Evolutionary conservation across 1,140 invertebrate species (phyloP).

Genomic region (Nasonia longicornis): DNA sequence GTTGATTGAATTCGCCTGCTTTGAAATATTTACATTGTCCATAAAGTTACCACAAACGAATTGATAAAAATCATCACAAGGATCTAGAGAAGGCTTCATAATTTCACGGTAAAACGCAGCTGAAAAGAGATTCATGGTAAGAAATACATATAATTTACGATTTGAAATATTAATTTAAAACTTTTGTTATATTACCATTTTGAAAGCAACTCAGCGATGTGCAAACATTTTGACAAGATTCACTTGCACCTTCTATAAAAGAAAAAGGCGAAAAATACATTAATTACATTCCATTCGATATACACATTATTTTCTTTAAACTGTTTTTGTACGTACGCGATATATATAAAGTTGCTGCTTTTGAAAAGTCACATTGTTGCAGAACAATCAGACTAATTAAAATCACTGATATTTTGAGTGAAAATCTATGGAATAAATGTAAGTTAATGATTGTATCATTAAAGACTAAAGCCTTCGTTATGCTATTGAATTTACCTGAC

Average conservation of each 20-base stretch:
- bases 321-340: not conserved
- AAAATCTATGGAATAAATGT: not conserved
- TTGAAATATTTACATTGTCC: constrained; percentile 68
- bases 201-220: not conserved
- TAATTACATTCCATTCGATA: no score
- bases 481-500: not conserved
- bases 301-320: not conserved
- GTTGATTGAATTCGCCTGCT: not conserved
- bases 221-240: not conserved
- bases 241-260: no score
- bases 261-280: no score
- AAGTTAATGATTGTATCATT: constrained; percentile 50
- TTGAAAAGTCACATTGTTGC: not conserved
- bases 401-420: not conserved
- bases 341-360: not conserved
- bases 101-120: not conserved
- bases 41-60: constrained; percentile 72
- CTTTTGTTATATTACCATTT: not conserved
- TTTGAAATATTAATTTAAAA: no score
- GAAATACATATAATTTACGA: no score
- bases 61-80: constrained; percentile 86
- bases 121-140: not conserved
- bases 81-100: constrained; percentile 72
- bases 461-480: not conserved
- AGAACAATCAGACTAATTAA: not conserved